Evolutionary conservation across 2,888 invertebrate genomes (phyloP), one percentile per base, ranked within the genome.

Genomic region (Stenurella melanura): DNA sequence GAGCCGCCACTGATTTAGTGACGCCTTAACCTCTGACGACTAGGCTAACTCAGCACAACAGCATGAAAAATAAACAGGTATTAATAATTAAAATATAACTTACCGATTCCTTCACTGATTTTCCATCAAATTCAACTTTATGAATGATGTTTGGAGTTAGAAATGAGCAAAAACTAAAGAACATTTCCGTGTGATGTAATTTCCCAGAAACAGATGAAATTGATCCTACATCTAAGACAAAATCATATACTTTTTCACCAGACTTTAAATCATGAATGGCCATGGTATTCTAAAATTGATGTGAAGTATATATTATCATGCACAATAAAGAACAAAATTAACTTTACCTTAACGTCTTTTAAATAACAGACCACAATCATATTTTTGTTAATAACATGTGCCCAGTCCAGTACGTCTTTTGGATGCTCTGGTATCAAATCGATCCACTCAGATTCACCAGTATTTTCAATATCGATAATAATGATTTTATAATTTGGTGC

Each of bases 141-240:
- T 96, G 98, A 85, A 98, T 97, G 82, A 94, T 92, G 81, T 94
- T 94, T 26, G 99, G 98, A 70, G 96, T 95, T 68, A 98, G 92
- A 91, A 98, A 99, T 0, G 98, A 98, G 81, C 95, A 95, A 90
- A 98, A 98, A 86, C 95, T 94, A 90, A 96, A 98, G 90, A 98
- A 99, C 86, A 98, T 94, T 91, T 98, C 97, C 0, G 93, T 92
- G 86, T 96, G 94, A 84, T 95, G 92, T 87, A 95, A 95, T 88
- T 96, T 94, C 12, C 97, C 98, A 17, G 96, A 95, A 89, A 96
- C 95, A 2, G 95, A 95, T 18, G 93, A 93, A 42, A 99, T 92
- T 0, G 96, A 95, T 19, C 99, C 99, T 80, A 98, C 94, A 82
- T 95, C 96, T 78, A 98, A 89, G 0, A 95, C 93, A 85, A 98